phyloP scores from a whole-genome alignment of 2,888 invertebrate genomes.

The Barypeithes pellucidus region DNA sequence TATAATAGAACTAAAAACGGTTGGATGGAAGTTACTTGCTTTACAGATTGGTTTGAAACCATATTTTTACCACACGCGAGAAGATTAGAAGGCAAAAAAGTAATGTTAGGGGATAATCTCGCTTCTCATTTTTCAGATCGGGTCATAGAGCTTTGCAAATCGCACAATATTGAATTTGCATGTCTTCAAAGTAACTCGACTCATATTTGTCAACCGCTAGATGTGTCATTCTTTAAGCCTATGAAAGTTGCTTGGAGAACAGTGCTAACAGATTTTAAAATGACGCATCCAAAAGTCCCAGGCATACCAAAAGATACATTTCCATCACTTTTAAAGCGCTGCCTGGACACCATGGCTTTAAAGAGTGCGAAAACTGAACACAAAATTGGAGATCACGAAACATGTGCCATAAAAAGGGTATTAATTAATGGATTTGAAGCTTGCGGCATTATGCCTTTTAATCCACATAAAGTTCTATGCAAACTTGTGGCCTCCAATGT shows the following conservation, averaged over 20 bases:
- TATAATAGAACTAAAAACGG: constrained; percentile 23
- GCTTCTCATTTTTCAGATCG: constrained; percentile 59
- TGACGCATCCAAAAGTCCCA: not conserved
- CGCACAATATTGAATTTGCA: constrained; percentile 62
- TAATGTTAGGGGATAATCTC: constrained; percentile 67
- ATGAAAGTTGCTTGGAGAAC: constrained; percentile 59
- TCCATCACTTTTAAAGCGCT: constrained; percentile 13
- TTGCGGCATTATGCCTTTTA: not conserved
- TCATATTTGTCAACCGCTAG: constrained; percentile 51
- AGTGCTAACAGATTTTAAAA: constrained; percentile 42
- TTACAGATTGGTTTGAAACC: constrained; percentile 39
- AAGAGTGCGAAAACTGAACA: constrained; percentile 12
- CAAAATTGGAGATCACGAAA: constrained; percentile 10
- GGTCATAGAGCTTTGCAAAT: constrained; percentile 25
- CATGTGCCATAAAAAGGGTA: not conserved
- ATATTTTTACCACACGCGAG: constrained; percentile 45
- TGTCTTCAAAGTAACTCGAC: constrained; percentile 61
- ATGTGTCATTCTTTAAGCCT: constrained; percentile 59
- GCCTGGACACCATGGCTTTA: constrained; percentile 17
- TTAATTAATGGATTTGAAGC: not conserved
- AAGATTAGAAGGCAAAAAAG: constrained; percentile 56
- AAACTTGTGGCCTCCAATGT: not conserved
- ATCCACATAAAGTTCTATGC: not conserved
- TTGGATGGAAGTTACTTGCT: constrained; percentile 18
- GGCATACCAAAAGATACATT: constrained; percentile 16